phyloP scores from a whole-genome alignment of 2,888 invertebrate species.

The Brachynemurus nebulosus region DNA sequence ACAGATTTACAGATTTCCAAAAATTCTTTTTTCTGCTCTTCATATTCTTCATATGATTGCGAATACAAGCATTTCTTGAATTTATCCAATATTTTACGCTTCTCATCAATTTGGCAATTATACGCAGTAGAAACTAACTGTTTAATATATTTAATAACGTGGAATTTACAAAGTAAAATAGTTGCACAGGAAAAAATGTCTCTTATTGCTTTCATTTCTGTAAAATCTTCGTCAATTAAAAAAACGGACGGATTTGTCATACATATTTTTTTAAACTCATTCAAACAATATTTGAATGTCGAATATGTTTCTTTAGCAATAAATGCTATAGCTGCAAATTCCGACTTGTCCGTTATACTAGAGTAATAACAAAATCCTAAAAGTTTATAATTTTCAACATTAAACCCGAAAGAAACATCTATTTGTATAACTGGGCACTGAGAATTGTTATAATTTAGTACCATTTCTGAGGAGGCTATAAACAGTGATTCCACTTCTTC shows the following conservation, averaged over 20 bases:
- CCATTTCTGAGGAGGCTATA: slow-evolving; percentile 1
- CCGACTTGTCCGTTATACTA: not conserved
- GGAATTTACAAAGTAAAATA: not conserved
- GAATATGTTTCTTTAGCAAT: not conserved
- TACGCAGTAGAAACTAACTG: not conserved
- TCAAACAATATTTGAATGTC: slow-evolving; percentile 3
- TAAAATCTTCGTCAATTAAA: slow-evolving; percentile 12
- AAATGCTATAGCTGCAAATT: not conserved
- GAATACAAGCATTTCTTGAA: slow-evolving; percentile 2
- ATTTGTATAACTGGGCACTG: slow-evolving; percentile 4
- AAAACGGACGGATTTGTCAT: slow-evolving; percentile 11
- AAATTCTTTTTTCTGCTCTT: not conserved
- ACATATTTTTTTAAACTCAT: slow-evolving; percentile 12
- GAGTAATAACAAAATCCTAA: slow-evolving; percentile 2
- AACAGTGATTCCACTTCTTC: slow-evolving; percentile 5
- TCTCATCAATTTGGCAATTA: not conserved
- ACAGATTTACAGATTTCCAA: not conserved
- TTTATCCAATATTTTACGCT: not conserved
- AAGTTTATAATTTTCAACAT: slow-evolving; percentile 4
- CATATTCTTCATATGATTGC: not conserved
- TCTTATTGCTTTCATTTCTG: slow-evolving; percentile 2
- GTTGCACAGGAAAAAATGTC: not conserved
- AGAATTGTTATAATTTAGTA: slow-evolving; percentile 1
- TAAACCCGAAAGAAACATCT: slow-evolving; percentile 4
- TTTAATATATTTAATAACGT: not conserved